Evolutionary conservation across 2,113 vertebrate species (phyloP), one percentile per base, ranked within the genome.

Genomic region (Anoplopoma fimbria): DNA sequence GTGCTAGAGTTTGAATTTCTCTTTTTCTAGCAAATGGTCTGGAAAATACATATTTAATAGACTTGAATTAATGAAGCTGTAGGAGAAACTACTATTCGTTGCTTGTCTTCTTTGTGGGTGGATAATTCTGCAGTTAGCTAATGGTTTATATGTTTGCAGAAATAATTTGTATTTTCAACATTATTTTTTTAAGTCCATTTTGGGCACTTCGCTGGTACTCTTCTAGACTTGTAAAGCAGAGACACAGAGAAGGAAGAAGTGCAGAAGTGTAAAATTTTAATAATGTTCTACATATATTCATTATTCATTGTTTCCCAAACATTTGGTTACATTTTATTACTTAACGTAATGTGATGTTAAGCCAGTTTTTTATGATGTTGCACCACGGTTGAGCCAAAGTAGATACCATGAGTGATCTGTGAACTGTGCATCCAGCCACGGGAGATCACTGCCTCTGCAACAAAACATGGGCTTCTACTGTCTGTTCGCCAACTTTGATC

Each of bases 1-100:
- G 23, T 6, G 29, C 65, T 21, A n/a, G 53, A 17, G 51, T 65
- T 31, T 15, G 23, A 15, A 15, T 75, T 71, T 73, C 47, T 57
- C n/a, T 45, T 49, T 64, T 72, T 77, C n/a, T 57, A 25, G 53
- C 9, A 77, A 77, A 80, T 67, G 57, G 21, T 55, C 82, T 69
- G 17, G 13, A 78, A 6, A 40, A 71, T 34, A 47, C 67, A 76
- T 85, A 60, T 81, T 83, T 86, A 45, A 69, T 68, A 69, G 42
- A 77, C 67, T n/a, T n/a, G n/a, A n/a, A n/a, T n/a, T n/a, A n/a
- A n/a, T n/a, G n/a, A n/a, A n/a, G n/a, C n/a, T n/a, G n/a, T n/a
- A n/a, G n/a, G n/a, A n/a, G n/a, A n/a, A n/a, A n/a, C n/a, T n/a
- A n/a, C n/a, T n/a, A n/a, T n/a, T n/a, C n/a, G n/a, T n/a, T n/a